phyloP scores from a whole-genome alignment of 2,113 vertebrate genomes.

The Phaethornis superciliosus region DNA sequence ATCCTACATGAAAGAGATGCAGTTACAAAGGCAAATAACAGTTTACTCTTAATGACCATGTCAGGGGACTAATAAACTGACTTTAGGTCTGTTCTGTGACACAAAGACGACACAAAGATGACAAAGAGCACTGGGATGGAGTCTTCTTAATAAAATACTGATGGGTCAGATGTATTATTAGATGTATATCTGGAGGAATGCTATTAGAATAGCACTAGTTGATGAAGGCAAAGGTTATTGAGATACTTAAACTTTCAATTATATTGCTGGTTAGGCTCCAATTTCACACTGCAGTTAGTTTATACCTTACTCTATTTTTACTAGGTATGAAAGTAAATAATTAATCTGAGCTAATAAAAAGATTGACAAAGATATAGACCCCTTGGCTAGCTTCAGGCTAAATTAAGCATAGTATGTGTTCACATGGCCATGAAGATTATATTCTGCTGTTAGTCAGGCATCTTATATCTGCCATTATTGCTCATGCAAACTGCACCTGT shows the following conservation, averaged over 20 bases:
- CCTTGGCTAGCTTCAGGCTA: neutral
- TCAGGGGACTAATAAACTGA: neutral
- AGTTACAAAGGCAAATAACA: neutral
- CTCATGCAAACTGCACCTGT: constrained; percentile 79
- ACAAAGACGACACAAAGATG: neutral
- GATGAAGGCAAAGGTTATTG: neutral
- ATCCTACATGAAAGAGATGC: neutral
- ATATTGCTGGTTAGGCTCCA: neutral
- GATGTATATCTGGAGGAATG: neutral
- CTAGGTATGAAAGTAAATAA: neutral
- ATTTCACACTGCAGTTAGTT: neutral
- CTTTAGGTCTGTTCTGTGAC: neutral
- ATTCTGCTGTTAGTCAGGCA: neutral
- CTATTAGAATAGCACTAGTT: neutral
- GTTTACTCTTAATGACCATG: neutral
- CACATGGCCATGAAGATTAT: neutral
- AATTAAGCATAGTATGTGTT: fast-evolving
- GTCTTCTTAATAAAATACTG: neutral
- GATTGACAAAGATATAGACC: neutral
- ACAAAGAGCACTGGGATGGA: neutral
- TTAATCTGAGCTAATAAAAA: neutral
- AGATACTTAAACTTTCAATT: neutral
- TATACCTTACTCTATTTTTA: neutral
- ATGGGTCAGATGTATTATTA: neutral
- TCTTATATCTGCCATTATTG: neutral